Evolutionary conservation across 2,888 invertebrate genomes (phyloP), one percentile per base, ranked within the genome.

Genomic region (Erebia palarica): DNA sequence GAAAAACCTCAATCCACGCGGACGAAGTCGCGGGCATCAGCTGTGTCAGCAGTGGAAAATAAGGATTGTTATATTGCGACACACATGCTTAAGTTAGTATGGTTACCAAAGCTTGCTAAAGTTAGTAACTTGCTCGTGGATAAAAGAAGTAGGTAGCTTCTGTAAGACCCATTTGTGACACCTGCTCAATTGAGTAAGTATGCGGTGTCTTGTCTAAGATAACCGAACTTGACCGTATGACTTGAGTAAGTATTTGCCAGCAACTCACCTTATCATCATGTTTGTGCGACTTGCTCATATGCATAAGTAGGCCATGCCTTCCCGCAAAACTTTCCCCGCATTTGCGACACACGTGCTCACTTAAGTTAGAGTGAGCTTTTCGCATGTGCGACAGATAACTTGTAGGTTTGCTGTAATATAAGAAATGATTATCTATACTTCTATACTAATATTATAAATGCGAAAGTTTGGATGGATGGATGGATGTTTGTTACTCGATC

Each of bases 331-430:
- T 82, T 13, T 82, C 84, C 0, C 91, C 91, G 73, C 91, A 91
- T 0, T 78, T 70, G 1, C 80, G 74, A 71, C 91, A 91, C 1
- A 82, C 81, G 67, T 87, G 84, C 49, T 79, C 65, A 79, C 68
- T 82, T 0, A 87, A 82, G 68, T 70, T 82, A 0, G 86, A 83
- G 68, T 90, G 89, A 0, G 80, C 74, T 67, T 85, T 86, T 49
- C 91, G 83, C 80, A 84, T 76, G 69, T 92, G 91, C 0, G 90
- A 86, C 0, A 91, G 73, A 53, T 89, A 88, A 0, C 91, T 86
- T 5, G 57, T 58, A 0, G 89, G 83, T 68, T 86, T 87, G 44
- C 89, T 90, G 74, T 1, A 47, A 61, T 3, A 14, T 16, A n/a
- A 16, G 36, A 18, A 18, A 57, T 18, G 3, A 10, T 11, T 18